Base-by-base conservation (phyloP, 2,888 invertebrate species). In the Nephrotoma guestfalica region DNA sequence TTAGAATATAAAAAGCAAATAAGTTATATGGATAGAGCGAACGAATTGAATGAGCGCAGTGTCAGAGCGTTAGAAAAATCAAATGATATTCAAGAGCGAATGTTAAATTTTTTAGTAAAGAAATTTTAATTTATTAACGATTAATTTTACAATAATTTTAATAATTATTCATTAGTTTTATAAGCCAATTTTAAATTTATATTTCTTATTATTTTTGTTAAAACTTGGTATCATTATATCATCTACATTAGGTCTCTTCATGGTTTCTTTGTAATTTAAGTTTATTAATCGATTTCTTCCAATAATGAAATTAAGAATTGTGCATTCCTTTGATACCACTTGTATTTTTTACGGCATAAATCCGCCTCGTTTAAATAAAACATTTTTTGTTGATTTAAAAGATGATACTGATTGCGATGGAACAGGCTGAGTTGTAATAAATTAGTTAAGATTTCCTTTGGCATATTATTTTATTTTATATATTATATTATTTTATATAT, bases 21-120 rank as follows among this genome's bases (percentile, higher is more conserved):
- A 85, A 42, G 30, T 43, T 85, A 41, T 43, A 85, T 85, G 85
- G 43, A 85, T 11, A 42, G 85, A 15, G 42, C 85, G 43, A 85
- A 85, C 43, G 85, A 85, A 43, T 85, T 85, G 30, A 43, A 42
- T 5, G 85, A 85, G 18, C 85, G 85, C 18, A 85, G 42, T 5
- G 85, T 85, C 18, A 15, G 15, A 43, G 85, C 85, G 43, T 41
- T 85, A 43, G 85, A 85, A 85, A 85, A 85, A 85, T 43, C 85
- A 7, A 85, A 85, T 85, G 85, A 85, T 43, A 85, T 85, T 43
- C 42, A 85, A 43, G 85, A 85, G 43, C 42, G 43, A 11, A 11
- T 85, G 18, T 43, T 41, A 43, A 85, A 85, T 41, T 85, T 85
- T 85, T 85, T 85, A 85, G 43, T 43, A 43, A 43, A 85, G 9